Conservation (phyloP, 2,888 invertebrate genomes). For the Cheilosia soror region DNA sequence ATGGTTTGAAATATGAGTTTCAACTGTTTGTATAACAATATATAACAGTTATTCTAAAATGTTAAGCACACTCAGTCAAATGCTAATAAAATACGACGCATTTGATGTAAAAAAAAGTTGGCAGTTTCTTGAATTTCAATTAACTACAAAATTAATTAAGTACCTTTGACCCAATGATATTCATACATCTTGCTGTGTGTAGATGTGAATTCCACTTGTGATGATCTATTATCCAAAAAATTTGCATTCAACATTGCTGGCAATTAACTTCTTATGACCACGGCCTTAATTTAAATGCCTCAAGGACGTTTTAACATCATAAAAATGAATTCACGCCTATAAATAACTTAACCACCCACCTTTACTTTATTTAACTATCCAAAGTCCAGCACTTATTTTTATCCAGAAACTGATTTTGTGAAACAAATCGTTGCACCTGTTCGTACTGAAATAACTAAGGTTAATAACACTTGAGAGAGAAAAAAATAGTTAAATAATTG, state of each 20-base stretch:
- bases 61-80: too few relatives aligned
- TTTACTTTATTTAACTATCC: not conserved
- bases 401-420: not conserved
- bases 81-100: too few relatives aligned
- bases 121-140: too few relatives aligned
- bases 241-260: too few relatives aligned
- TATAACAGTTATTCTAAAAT: too few relatives aligned
- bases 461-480: slow-evolving; percentile 10
- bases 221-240: too few relatives aligned
- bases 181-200: too few relatives aligned
- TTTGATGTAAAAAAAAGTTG: too few relatives aligned
- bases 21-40: too few relatives aligned
- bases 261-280: not conserved
- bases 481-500: slow-evolving; percentile 10
- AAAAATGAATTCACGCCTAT: slow-evolving; percentile 23
- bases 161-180: not conserved
- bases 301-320: not conserved
- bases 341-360: slow-evolving; percentile 39
- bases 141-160: too few relatives aligned
- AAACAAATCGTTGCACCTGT: not conserved
- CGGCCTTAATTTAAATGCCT: not conserved
- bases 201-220: too few relatives aligned
- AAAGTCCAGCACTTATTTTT: slow-evolving; percentile 2
- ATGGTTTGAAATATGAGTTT: too few relatives aligned
- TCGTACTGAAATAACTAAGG: not conserved